Conservation (phyloP, 2,113 vertebrate genomes). For the Xenus cinereus region DNA sequence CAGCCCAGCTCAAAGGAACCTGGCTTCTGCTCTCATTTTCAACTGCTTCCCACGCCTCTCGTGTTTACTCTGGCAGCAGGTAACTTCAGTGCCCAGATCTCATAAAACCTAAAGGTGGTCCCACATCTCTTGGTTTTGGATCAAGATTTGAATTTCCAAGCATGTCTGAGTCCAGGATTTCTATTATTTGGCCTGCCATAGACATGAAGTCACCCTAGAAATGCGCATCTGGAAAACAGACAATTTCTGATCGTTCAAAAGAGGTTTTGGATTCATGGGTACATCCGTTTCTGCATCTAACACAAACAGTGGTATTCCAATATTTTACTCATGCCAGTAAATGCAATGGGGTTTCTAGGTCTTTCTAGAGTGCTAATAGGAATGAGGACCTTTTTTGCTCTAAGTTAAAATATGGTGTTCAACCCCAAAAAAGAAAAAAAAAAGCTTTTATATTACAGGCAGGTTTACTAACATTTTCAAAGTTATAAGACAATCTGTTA, state of each 20-base stretch:
- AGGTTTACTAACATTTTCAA: not conserved
- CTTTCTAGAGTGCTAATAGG: not conserved
- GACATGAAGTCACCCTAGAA: not conserved
- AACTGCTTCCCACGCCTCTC: not conserved
- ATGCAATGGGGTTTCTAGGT: not conserved
- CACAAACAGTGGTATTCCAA: not conserved
- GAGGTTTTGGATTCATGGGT: not conserved
- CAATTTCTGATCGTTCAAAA: not conserved
- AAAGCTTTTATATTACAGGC: accelerated
- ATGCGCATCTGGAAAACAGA: not conserved
- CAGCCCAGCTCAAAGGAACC: not conserved
- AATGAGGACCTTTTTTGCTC: not conserved
- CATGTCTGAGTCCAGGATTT: not conserved
- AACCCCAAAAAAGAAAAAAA: not conserved
- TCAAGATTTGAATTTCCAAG: not conserved
- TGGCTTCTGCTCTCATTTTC: not conserved
- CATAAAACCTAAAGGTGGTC: not conserved
- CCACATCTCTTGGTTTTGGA: not conserved
- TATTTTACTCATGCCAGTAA: not conserved
- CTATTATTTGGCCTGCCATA: not conserved
- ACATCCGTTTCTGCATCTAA: not conserved
- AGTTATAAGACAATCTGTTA: not conserved
- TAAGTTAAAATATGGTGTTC: not conserved
- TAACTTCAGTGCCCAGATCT: not conserved
- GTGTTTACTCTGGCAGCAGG: not conserved